A percentile compares a stretch with the other conserved stretches of the same genome.
phyloP scores from a whole-genome alignment of 2,888 invertebrate species.

The Nematopogon swammerdamellus region DNA sequence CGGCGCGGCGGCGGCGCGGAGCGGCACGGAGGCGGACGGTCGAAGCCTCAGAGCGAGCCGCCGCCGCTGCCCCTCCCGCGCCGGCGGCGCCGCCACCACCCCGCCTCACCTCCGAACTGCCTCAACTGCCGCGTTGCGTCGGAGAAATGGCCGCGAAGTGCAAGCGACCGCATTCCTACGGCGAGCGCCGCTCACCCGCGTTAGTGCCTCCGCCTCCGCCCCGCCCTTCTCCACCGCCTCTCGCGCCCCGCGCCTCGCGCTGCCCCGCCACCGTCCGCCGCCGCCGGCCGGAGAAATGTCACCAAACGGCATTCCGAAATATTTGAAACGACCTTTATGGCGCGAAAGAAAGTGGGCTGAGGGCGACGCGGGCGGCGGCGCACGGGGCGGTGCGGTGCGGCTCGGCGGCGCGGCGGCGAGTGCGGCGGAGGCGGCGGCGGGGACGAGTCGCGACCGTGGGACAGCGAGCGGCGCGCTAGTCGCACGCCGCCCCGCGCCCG shows the following conservation, averaged over 20 bases:
- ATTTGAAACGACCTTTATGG: slow-evolving; percentile 58
- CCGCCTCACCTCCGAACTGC: slow-evolving; percentile 12
- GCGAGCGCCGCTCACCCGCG: slow-evolving; percentile 15
- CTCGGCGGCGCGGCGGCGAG: slow-evolving; percentile 7
- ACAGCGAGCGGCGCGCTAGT: slow-evolving; percentile 62
- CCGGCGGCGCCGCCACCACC: slow-evolving; percentile 18
- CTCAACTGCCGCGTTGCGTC: background rate
- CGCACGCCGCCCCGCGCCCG: slow-evolving; percentile 60
- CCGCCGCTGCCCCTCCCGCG: slow-evolving; percentile 31
- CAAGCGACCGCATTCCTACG: background rate
- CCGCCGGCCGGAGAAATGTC: slow-evolving; percentile 45
- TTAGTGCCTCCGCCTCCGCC: slow-evolving; percentile 6
- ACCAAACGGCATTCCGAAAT: slow-evolving; percentile 55
- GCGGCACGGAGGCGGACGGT: slow-evolving; percentile 54
- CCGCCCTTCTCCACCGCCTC: slow-evolving; percentile 22
- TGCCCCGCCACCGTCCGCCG: slow-evolving; percentile 30
- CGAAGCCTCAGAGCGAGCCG: slow-evolving; percentile 30
- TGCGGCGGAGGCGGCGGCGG: slow-evolving; percentile 23
- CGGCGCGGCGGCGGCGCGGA: too few relatives aligned
- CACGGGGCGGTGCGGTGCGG: slow-evolving; percentile 11
- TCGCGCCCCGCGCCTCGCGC: slow-evolving; percentile 23
- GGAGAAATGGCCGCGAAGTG: background rate
- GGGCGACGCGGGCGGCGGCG: slow-evolving; percentile 10
- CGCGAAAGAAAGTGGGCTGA: slow-evolving; percentile 50
- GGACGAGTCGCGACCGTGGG: slow-evolving; percentile 44